phyloP scores from a whole-genome alignment of 2,797 vertebrate species.

The Leptoclinus maculatus region DNA sequence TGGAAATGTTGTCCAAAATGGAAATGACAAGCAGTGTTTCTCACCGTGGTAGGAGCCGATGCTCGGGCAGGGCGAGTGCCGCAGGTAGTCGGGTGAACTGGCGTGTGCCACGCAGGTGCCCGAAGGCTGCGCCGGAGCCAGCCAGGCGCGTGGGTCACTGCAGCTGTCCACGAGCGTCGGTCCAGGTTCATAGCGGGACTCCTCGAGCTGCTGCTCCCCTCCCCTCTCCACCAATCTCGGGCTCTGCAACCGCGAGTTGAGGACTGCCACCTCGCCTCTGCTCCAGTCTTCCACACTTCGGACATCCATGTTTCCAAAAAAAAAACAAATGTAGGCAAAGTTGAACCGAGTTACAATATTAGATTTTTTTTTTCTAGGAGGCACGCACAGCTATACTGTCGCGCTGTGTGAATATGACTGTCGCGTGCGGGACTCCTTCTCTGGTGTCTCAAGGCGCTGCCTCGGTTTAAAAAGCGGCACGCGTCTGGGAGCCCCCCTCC shows the following conservation, averaged over 20 bases:
- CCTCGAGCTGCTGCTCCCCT: slow-evolving; percentile 67
- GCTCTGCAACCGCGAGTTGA: slow-evolving; percentile 46
- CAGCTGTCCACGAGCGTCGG: slow-evolving; percentile 86
- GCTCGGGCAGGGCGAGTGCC: slow-evolving; percentile 85
- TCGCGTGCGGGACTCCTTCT: slow-evolving; percentile 90
- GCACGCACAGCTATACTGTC: slow-evolving; percentile 60
- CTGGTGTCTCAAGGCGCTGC: slow-evolving; percentile 90
- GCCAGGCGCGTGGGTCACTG: slow-evolving; percentile 92
- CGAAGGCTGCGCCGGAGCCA: slow-evolving; percentile 85
- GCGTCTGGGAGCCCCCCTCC: slow-evolving; percentile 92
- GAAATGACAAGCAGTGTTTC: background rate
- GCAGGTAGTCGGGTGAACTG: slow-evolving; percentile 84
- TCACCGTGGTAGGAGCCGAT: slow-evolving; percentile 77
- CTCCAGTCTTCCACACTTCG: slow-evolving; percentile 78
- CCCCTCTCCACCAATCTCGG: slow-evolving; percentile 62
- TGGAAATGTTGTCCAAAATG: background rate
- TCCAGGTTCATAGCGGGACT: slow-evolving; percentile 76
- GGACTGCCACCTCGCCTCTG: slow-evolving; percentile 59
- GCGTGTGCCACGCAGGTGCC: slow-evolving; percentile 88
- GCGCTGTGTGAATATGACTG: slow-evolving; percentile 76
- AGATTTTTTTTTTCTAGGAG: slow-evolving; percentile 23
- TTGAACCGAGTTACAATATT: background rate
- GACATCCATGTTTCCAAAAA: slow-evolving; percentile 75
- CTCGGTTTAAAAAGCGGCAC: slow-evolving; percentile 98
- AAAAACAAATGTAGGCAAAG: slow-evolving; percentile 16